Conservation (phyloP, 2,888 invertebrate genomes). For the Axea sp. region DNA sequence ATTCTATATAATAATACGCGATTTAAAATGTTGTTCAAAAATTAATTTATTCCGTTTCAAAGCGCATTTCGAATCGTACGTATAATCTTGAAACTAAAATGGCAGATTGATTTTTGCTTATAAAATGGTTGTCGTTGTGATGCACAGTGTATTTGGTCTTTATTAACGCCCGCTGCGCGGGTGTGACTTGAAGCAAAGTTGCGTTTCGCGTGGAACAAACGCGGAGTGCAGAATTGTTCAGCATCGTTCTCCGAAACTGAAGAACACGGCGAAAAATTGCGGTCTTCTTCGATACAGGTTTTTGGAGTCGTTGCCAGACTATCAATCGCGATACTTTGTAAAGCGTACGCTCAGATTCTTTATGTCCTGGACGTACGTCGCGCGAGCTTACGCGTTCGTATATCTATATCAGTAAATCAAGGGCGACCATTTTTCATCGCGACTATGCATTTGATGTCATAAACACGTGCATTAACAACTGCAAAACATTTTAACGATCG, state of each 20-base stretch:
- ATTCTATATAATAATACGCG: too few species aligned
- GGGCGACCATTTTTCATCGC: constrained; percentile 34
- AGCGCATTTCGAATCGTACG: too few species aligned
- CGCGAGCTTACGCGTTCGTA: constrained; percentile 39
- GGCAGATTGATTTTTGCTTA: too few species aligned
- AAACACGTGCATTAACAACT: constrained; percentile 25
- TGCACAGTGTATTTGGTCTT: too few species aligned
- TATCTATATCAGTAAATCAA: constrained; percentile 47
- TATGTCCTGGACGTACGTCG: constrained; percentile 46
- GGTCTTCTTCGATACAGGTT: constrained; percentile 50
- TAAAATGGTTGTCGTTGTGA: too few species aligned
- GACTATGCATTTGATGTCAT: constrained; percentile 28
- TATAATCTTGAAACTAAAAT: too few species aligned
- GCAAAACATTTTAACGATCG: constrained; percentile 24
- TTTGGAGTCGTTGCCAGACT: constrained; percentile 53
- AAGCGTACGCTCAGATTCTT: constrained; percentile 41
- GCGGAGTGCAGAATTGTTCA: constrained; percentile 49
- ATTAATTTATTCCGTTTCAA: too few species aligned
- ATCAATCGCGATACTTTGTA: constrained; percentile 57
- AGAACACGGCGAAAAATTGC: constrained; percentile 59
- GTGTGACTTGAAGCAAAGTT: constrained; percentile 23
- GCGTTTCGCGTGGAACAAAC: constrained; percentile 24
- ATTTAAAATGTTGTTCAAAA: too few species aligned
- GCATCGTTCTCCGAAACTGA: constrained; percentile 49
- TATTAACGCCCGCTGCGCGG: constrained; percentile 1